phyloP scores from a whole-genome alignment of 1,140 invertebrate species.

The Trigoniulus corallinus region DNA sequence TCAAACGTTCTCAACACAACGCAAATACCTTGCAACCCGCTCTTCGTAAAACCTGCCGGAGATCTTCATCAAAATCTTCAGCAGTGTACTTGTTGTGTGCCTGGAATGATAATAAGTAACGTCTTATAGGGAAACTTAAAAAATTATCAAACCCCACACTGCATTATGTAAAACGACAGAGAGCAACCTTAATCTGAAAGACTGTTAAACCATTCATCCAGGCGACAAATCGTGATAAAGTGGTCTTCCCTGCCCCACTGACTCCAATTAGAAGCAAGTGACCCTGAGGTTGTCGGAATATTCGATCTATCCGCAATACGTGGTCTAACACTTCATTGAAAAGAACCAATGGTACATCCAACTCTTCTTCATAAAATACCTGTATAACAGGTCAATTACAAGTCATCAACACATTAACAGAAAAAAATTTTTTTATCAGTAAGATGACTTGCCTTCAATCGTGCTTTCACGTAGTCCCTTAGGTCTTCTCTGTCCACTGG shows the following conservation, averaged over 20 bases:
- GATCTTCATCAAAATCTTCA: constrained; percentile 97
- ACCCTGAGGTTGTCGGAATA: constrained; percentile 96
- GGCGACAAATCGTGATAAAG: constrained; percentile 93
- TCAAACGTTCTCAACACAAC: no score
- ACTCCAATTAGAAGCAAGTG: constrained; percentile 93
- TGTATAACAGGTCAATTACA: constrained; percentile 19
- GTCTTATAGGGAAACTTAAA: neutral
- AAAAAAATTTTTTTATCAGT: no score
- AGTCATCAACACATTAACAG: neutral
- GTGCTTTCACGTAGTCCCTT: constrained; percentile 88
- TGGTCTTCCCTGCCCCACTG: constrained; percentile 96
- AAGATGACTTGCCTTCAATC: constrained; percentile 69
- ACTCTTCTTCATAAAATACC: constrained; percentile 99
- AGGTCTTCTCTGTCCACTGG: constrained; percentile 90
- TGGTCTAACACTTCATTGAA: constrained; percentile 99
- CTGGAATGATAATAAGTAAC: constrained; percentile 25
- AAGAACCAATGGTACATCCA: constrained; percentile 92
- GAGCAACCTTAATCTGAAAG: constrained; percentile 90
- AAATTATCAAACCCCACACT: neutral
- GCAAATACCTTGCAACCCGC: constrained; percentile 66
- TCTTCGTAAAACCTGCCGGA: constrained; percentile 77
- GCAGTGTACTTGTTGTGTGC: constrained; percentile 99
- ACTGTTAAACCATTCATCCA: constrained; percentile 99
- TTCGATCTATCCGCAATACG: constrained; percentile 93
- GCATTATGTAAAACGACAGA: neutral